Conservation (phyloP, 2,797 vertebrate species). For the Coendou prehensilis region DNA sequence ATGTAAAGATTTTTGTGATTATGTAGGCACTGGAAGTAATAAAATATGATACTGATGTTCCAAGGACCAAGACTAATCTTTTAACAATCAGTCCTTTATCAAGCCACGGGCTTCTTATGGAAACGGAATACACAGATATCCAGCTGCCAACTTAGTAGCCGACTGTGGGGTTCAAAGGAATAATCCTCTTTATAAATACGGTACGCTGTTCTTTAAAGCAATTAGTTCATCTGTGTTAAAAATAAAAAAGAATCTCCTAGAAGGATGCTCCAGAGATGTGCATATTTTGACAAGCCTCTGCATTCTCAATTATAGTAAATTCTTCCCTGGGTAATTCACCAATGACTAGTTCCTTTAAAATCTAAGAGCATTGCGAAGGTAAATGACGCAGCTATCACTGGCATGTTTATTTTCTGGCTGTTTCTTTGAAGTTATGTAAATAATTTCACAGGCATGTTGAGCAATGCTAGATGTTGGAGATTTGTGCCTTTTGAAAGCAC, state of each 20-base stretch:
- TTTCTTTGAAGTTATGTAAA: background rate
- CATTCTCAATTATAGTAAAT: rapidly evolving
- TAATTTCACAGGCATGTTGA: background rate
- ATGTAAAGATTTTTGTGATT: background rate
- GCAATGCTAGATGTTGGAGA: background rate
- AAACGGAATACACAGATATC: background rate
- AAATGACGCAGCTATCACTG: rapidly evolving
- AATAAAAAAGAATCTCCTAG: too few species aligned
- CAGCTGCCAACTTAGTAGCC: background rate
- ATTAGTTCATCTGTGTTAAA: background rate
- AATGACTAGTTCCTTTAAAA: background rate
- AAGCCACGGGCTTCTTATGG: rapidly evolving
- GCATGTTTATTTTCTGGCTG: rapidly evolving
- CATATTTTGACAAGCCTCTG: background rate
- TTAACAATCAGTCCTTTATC: background rate
- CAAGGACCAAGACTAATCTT: background rate
- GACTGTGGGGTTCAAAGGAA: background rate
- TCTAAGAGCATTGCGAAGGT: background rate
- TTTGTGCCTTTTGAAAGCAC: background rate
- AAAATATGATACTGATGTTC: background rate
- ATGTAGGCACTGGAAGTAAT: background rate
- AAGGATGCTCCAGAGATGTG: background rate
- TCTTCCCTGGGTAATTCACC: background rate
- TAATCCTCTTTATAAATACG: background rate
- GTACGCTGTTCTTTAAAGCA: background rate